These are phyloP conservation scores for Carpatolechia fugitivella DNA, from an alignment of 2,888 invertebrate species.

Conservation along the genomic window DNA sequence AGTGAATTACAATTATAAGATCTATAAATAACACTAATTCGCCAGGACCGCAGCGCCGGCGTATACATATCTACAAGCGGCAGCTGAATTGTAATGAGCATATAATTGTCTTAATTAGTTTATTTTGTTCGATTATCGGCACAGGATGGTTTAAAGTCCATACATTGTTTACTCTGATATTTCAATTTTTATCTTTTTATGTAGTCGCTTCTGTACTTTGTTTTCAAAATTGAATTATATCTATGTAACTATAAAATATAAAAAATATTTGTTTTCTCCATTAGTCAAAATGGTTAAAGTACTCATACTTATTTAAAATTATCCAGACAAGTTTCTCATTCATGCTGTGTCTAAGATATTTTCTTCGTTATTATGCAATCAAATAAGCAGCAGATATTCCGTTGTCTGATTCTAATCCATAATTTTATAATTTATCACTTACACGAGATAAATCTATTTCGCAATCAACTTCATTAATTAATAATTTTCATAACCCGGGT, in stretches of 20 bases:
- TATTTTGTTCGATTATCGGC: conserved; percentile 39
- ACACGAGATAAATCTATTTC: conserved; percentile 21
- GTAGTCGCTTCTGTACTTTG: too few species aligned
- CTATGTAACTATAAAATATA: too few species aligned
- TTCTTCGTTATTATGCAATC: too few species aligned
- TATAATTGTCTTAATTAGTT: conserved; percentile 27
- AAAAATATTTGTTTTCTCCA: too few species aligned
- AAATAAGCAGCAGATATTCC: too few species aligned
- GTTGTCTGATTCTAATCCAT: neutral
- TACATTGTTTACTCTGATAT: conserved; percentile 35
- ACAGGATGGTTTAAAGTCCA: conserved; percentile 41
- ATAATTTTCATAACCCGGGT: neutral
- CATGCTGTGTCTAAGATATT: too few species aligned
- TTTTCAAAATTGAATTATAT: neutral
- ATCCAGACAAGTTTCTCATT: too few species aligned
- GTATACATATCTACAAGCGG: too few species aligned
- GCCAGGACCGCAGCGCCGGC: too few species aligned
- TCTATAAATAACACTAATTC: conserved; percentile 14
- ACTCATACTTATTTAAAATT: too few species aligned
- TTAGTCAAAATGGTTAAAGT: too few species aligned
- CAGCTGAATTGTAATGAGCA: conserved; percentile 4
- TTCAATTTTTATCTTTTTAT: conserved; percentile 6
- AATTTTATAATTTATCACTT: conserved; percentile 13
- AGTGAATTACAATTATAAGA: neutral
- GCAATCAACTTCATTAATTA: neutral